Conservation (phyloP, 2,888 invertebrate species). For the Leucania comma region DNA sequence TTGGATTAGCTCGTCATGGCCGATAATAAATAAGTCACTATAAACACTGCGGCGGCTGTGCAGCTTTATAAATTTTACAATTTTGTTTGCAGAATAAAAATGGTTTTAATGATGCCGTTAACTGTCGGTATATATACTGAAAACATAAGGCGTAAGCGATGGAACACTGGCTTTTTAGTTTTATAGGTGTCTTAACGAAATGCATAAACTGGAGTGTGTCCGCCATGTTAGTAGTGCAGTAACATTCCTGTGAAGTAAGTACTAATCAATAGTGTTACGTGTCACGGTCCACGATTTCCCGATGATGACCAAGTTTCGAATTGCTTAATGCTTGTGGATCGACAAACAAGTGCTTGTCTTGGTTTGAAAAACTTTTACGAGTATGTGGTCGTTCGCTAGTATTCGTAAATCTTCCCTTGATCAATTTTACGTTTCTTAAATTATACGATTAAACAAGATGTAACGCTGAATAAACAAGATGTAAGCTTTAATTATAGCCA, state of each 20-base stretch:
- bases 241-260: slow-evolving; percentile 31
- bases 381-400: background rate
- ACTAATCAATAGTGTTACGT: slow-evolving; percentile 48
- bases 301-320: slow-evolving; percentile 20
- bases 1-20: slow-evolving; percentile 73
- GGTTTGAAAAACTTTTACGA: slow-evolving; percentile 3
- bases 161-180: slow-evolving; percentile 42
- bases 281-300: slow-evolving; percentile 12
- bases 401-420: background rate
- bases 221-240: slow-evolving; percentile 30
- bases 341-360: slow-evolving; percentile 20
- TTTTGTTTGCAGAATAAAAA: slow-evolving; percentile 55
- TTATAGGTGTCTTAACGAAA: slow-evolving; percentile 50
- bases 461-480: too few species aligned
- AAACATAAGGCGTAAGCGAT: slow-evolving; percentile 42
- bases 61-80: slow-evolving; percentile 56
- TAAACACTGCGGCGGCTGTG: slow-evolving; percentile 62
- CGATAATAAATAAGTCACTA: slow-evolving; percentile 70
- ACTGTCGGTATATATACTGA: slow-evolving; percentile 26
- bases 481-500: background rate
- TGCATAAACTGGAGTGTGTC: slow-evolving; percentile 46
- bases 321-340: slow-evolving; percentile 11
- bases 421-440: background rate
- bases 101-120: slow-evolving; percentile 51
- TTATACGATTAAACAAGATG: background rate